Conservation (phyloP, 2,888 invertebrate genomes). For the Atrina japonica region DNA sequence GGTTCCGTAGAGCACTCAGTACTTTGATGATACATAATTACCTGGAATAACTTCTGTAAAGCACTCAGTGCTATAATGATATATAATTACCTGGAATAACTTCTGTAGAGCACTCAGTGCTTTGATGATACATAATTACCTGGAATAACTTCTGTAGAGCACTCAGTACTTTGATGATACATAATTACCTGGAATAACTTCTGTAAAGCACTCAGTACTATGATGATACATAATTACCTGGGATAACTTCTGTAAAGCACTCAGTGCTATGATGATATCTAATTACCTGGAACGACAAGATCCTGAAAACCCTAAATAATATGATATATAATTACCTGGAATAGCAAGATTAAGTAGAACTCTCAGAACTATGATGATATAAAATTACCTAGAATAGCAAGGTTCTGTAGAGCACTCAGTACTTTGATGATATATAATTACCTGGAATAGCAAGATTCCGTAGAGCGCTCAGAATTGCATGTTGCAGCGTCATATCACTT, state of each 20-base stretch:
- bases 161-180: background rate
- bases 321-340: no score
- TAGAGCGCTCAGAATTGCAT: conserved; percentile 89
- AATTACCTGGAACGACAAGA: no score
- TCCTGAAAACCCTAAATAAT: no score
- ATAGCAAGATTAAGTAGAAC: no score
- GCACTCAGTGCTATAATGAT: background rate
- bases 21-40: no score
- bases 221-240: conserved; percentile 8
- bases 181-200: no score
- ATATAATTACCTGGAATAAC: no score
- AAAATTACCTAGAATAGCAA: conserved; percentile 81
- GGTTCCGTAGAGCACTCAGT: no score
- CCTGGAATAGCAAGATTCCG: conserved; percentile 80
- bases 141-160: background rate
- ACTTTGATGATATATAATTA: conserved; percentile 78
- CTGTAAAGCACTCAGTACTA: no score
- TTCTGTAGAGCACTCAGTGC: no score
- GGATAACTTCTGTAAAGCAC: background rate
- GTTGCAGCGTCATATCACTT: conserved; percentile 86
- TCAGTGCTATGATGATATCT: background rate
- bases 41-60: conserved; percentile 1
- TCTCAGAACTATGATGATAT: no score
- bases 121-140: conserved; percentile 5
- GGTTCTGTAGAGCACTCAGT: conserved; percentile 86